Conservation (phyloP, 2,797 vertebrate genomes). For the Rallus crepitans region DNA sequence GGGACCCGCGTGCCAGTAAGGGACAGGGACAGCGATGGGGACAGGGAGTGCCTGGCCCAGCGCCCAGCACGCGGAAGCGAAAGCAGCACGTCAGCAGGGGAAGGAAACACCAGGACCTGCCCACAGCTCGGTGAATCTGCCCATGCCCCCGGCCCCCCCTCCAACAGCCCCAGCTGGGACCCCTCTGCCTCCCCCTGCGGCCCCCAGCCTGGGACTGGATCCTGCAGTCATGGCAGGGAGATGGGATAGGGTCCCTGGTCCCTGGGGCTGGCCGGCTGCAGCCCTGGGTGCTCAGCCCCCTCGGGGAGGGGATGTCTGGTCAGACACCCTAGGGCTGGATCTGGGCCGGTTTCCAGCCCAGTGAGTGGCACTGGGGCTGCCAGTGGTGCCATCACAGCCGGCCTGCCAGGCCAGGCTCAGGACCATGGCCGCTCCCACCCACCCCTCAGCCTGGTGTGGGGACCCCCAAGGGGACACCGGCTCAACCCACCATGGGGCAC, state of each 20-base stretch:
- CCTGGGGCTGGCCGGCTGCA: rapidly evolving
- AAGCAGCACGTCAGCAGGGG: not conserved
- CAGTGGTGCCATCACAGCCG: not conserved
- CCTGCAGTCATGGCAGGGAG: not conserved
- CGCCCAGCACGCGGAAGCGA: rapidly evolving
- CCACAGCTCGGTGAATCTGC: not conserved
- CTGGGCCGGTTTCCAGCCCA: rapidly evolving
- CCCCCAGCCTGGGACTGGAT: rapidly evolving
- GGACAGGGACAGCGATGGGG: not conserved
- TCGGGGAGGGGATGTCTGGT: rapidly evolving
- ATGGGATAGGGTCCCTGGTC: not conserved
- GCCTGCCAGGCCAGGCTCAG: rapidly evolving
- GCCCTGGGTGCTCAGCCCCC: rapidly evolving
- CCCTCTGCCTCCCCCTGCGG: rapidly evolving
- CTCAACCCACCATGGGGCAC: rapidly evolving
- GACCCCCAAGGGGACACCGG: not conserved
- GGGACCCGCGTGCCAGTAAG: rapidly evolving
- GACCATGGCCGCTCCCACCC: not conserved
- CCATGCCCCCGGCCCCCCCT: too few relatives aligned
- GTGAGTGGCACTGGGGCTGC: rapidly evolving
- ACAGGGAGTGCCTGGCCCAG: not conserved
- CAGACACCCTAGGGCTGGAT: rapidly evolving
- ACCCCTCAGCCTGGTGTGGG: rapidly evolving
- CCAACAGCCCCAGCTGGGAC: not conserved
- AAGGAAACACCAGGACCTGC: not conserved